Evolutionary conservation across 2,888 invertebrate genomes (phyloP), one percentile per base, ranked within the genome.

Genomic region (Gastracanthus pulcherrimus): DNA sequence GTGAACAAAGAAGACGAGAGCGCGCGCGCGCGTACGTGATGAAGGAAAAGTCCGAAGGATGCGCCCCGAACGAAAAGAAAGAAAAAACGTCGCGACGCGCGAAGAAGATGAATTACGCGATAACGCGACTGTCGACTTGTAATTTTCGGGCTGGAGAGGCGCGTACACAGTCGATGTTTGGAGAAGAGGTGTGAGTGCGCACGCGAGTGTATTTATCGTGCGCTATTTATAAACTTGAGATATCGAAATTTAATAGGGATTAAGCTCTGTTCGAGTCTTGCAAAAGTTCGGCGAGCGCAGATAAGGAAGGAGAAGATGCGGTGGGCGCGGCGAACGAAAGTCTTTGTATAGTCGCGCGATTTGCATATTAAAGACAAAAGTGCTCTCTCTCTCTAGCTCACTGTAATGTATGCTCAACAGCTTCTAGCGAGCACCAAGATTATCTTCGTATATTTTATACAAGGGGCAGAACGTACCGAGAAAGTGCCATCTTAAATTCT

Each of bases 81-180:
- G n/a, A n/a, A n/a, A n/a, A n/a, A n/a, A n/a, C n/a, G n/a, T n/a
- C n/a, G n/a, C n/a, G n/a, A n/a, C n/a, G n/a, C n/a, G n/a, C n/a
- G n/a, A n/a, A n/a, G n/a, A n/a, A 79, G 67, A 74, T 74, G 58
- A 79, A 80, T 75, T 51, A 75, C 74, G 66, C 76, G 34, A 69
- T 70, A 70, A 70, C 60, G 60, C n/a, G 19, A 16, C 55, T 38
- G 72, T 67, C 72, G 67, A 79, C 67, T 79, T 79, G 66, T 74
- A 79, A 79, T 79, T 79, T 66, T 48, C 45, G 48, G 34, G 13
- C 38, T 45, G 72, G 41, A 51, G 34, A 36, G n/a, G 29, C 13
- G 2, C 26, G 55, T 3, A 13, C 45, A n/a, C 9, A 3, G 3
- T 7, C 7, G 45, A 7, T 13, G n/a, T n/a, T n/a, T n/a, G n/a